Percentiles rank a stretch among this genome's conserved stretches.
These are phyloP conservation scores for Cavia porcellus DNA, from an alignment of 2,113 vertebrate species.

Conservation along the genomic window DNA sequence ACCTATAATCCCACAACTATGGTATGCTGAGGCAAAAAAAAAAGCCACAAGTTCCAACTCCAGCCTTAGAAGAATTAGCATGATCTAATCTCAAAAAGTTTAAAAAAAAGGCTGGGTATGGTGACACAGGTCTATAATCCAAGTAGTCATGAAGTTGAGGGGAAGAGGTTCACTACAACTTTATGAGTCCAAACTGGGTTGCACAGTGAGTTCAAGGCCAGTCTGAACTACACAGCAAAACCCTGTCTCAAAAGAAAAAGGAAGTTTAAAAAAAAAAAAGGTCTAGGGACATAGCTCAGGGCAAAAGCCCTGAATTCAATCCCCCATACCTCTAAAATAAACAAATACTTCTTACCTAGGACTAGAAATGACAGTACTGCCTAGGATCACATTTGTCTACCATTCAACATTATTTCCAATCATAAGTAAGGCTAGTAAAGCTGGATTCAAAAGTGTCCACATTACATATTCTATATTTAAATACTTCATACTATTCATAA, in stretches of 20 bases:
- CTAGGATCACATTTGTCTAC: neutral
- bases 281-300: neutral
- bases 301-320: neutral
- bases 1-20: neutral
- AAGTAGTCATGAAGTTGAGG: neutral
- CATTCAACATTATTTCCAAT: neutral
- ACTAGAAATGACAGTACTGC: neutral
- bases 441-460: neutral
- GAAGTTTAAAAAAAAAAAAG: neutral
- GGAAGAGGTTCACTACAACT: neutral
- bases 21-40: neutral
- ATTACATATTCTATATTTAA: constrained; percentile 40
- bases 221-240: neutral
- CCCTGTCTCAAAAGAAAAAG: neutral
- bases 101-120: neutral
- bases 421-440: constrained; percentile 11
- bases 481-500: constrained; percentile 34
- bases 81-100: neutral
- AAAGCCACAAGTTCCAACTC: neutral
- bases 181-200: neutral
- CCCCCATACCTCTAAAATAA: neutral
- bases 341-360: neutral
- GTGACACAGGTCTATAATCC: neutral
- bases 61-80: neutral
- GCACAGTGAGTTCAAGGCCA: neutral